Evolutionary conservation across 2,113 vertebrate genomes (phyloP), one percentile per base, ranked within the genome.

Genomic region (Forbesichthys papilliferus): DNA sequence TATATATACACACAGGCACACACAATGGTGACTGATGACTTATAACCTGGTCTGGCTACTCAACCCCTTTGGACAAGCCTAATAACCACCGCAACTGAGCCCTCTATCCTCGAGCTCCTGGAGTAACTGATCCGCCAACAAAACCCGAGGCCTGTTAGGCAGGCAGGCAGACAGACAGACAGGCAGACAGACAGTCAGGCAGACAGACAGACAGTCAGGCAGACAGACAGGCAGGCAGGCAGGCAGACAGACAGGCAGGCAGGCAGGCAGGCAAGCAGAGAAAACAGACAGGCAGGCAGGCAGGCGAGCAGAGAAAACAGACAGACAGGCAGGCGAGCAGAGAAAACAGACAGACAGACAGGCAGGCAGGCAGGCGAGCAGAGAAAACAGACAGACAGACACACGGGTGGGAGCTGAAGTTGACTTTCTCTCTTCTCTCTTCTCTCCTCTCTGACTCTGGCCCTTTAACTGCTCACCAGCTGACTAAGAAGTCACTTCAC

Each of bases 121-220:
- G 86, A 87, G 90, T 78, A 86, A 84, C 83, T 86, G 82, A 76
- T 8, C 78, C 79, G 83, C 84, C 87, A 85, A 86, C 90, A 86
- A 77, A 87, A 68, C 67, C 82, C 52, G 52, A 27, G 27, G 27
- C 27, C 27, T 27, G 27, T 27, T 2, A 27, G 67, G 55, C 55
- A 27, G 27, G 27, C 80, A 73, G 71, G 42, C 75, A 54, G 77
- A 42, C 36, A 42, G 7, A 5, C 36, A 42, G 36, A 5, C 36
- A 42, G 36, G 7, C 36, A 33, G n/a, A 13, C 65, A 42, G 27
- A n/a, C 27, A 54, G 12, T 16, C 16, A 16, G 16, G 16, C 16
- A 16, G 16, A 16, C 16, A 16, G 16, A 16, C 16, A 16, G 16
- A 16, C 16, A 16, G 16, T 16, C 16, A 16, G 16, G 16, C 16